These are phyloP conservation scores for Telmatochromis bifrenatus DNA, from an alignment of 2,113 vertebrate genomes.

Conservation along the genomic window DNA sequence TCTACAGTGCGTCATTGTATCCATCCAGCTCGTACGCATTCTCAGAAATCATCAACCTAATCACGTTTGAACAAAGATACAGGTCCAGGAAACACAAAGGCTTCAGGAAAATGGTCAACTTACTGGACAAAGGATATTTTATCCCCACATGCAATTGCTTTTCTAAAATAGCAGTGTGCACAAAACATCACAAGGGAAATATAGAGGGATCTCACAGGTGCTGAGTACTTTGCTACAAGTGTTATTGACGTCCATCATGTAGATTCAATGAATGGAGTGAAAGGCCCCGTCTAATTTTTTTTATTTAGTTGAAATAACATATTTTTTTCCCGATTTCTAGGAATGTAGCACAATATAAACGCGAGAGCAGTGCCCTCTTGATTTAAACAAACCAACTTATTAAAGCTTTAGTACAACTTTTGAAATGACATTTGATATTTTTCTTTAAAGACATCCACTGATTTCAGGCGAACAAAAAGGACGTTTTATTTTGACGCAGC, in stretches of 20 bases:
- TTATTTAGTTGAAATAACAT: background rate
- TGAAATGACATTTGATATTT: background rate
- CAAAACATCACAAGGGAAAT: background rate
- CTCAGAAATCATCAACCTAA: background rate
- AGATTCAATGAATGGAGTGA: background rate
- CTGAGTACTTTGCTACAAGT: background rate
- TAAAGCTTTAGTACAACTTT: background rate
- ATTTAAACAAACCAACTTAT: background rate
- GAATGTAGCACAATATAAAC: background rate
- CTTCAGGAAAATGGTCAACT: background rate
- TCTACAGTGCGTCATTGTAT: background rate
- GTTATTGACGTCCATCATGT: fast-evolving
- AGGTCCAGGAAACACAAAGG: fast-evolving
- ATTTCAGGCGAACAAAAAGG: background rate
- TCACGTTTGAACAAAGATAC: background rate
- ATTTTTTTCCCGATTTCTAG: fast-evolving
- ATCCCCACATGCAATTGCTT: background rate
- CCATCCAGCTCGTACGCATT: background rate
- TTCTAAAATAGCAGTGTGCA: background rate
- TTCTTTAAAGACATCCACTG: background rate
- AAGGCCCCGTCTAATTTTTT: background rate
- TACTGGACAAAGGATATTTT: background rate
- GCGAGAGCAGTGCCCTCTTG: background rate
- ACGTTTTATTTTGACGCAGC: background rate
- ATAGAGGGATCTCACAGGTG: background rate